Evolutionary conservation across 2,113 vertebrate genomes (phyloP), one percentile per base, ranked within the genome.

Genomic region (pig (Sus scrofa)): DNA sequence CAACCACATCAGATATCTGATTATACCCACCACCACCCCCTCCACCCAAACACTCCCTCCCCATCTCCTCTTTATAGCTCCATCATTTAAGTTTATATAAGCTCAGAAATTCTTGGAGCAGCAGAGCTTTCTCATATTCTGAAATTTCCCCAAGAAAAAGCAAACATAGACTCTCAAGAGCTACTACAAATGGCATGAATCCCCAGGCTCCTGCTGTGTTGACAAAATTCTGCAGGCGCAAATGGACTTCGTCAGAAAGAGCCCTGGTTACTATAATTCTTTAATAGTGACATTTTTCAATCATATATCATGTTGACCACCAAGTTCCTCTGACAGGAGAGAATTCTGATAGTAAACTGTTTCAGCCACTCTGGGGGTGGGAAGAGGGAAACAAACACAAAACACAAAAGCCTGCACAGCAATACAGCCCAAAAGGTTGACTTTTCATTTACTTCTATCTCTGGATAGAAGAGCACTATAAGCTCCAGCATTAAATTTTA

Each of bases 401-500:
- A 16, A 79, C 75, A 94, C 37, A 85, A 95, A 78, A 65, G 83
- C 11, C 32, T 89, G 58, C 22, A 7, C 52, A 27, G 71, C n/a
- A 78, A 79, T 32, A 1, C 0, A 84, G 94, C 20, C 73, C 11
- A 67, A 97, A 97, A 95, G 60, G 68, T 58, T 97, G 96, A 32
- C 95, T 98, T 98, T 97, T 96, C 60, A 54, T 95, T 91, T 82
- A 50, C 68, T 96, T 97, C 58, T 73, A 1, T 85, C 96, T 96
- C 63, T 27, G n/a, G n/a, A n/a, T n/a, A n/a, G n/a, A n/a, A 73
- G 89, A 91, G 50, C 63, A 5, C 63, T 95, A 19, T 85, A 93
- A 97, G 70, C 83, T 52, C 92, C 84, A 77, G 44, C 87, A 87
- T 96, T 98, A 98, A 70, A 85, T 92, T 97, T 96, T 96, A 98